Conservation (phyloP, 2,888 invertebrate genomes). For the Julus scandinavius region DNA sequence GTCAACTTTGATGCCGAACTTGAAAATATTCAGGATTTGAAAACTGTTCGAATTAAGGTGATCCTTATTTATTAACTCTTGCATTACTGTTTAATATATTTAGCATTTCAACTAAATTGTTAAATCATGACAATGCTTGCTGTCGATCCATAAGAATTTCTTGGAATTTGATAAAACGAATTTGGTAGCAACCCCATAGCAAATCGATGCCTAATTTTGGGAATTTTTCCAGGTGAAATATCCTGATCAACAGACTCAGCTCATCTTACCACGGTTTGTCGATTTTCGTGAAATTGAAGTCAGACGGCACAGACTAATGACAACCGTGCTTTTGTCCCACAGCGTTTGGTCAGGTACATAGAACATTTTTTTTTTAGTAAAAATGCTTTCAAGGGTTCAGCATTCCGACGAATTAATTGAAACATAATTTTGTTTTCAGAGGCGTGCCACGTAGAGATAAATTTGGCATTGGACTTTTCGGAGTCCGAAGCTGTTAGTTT, state of each 20-base stretch:
- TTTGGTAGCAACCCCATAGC: neutral
- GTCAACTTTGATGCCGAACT: constrained; percentile 89
- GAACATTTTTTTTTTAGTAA: neutral
- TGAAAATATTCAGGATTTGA: constrained; percentile 78
- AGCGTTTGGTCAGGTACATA: constrained; percentile 73
- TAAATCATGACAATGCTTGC: neutral
- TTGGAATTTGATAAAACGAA: neutral
- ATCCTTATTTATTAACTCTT: constrained; percentile 61
- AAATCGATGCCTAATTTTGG: neutral
- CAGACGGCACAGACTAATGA: constrained; percentile 73
- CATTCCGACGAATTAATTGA: constrained; percentile 65
- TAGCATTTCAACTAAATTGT: neutral
- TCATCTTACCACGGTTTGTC: constrained; percentile 80
- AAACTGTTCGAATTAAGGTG: constrained; percentile 82
- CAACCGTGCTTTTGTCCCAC: constrained; percentile 89
- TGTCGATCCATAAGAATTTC: neutral
- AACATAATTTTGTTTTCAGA: constrained; percentile 72
- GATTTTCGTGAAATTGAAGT: constrained; percentile 71
- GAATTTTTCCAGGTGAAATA: constrained; percentile 70
- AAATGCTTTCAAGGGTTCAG: constrained; percentile 78
- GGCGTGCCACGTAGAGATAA: constrained; percentile 87
- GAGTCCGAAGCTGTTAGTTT: constrained; percentile 67
- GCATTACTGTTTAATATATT: neutral
- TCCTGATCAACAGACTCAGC: constrained; percentile 89
- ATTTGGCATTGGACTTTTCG: constrained; percentile 81